Base-by-base conservation (phyloP, 1,140 invertebrate genomes). In the Drosophila repletoides region DNA sequence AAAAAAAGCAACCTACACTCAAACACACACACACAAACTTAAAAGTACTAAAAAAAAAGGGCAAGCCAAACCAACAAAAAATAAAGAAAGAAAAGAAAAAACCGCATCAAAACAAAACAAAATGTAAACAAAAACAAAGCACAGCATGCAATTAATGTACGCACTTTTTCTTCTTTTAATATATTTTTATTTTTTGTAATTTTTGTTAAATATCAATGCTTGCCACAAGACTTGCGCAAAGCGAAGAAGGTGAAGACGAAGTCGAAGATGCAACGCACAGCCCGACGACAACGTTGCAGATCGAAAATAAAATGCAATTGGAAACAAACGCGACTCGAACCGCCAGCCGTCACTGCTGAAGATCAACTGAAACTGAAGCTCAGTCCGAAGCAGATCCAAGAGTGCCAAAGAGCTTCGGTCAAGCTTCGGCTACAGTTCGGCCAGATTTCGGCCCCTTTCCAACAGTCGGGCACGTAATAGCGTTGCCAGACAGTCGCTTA, bases 221-320 rank as follows among this genome's bases (percentile, higher is more conserved):
- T 46, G 29, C 14, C 33, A n/a, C 34, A 17, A 59, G 76, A 63
- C 55, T 73, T 84, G 79, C 79, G 60, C 72, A 72, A 80, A 81
- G 31, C 33, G 36, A 29, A 15, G 24, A 45, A 17, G n/a, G n/a
- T n/a, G n/a, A n/a, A n/a, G n/a, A n/a, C n/a, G n/a, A n/a, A n/a
- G n/a, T n/a, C 43, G 26, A 26, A 33, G 34, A 38, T 24, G 9
- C n/a, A 38, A 19, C 14, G 34, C 34, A 38, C 17, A 7, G n/a
- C 36, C 15, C 36, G 36, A 40, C 36, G 14, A 5, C 33, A 36
- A 15, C 33, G 33, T 10, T 2, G 7, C 3, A 22, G 29, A 21
- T n/a, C 29, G 49, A 52, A 48, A 10, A 51, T 24, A 52, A 43
- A 79, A 61, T 17, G 9, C 7, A 53, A 38, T 15, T 2, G 46